phyloP scores from a whole-genome alignment of 2,888 invertebrate genomes.

The Macaria liturata region DNA sequence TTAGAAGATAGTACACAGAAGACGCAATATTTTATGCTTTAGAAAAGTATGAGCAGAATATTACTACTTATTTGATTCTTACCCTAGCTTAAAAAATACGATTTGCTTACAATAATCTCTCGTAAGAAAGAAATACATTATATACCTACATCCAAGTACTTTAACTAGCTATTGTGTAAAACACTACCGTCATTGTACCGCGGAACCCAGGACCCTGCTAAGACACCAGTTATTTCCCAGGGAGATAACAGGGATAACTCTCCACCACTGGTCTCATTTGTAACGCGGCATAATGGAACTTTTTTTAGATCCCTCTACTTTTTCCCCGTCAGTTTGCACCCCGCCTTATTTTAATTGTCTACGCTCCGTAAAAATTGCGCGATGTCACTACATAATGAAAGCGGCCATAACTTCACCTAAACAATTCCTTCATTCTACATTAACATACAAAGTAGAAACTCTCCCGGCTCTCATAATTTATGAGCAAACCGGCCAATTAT shows the following conservation, averaged over 20 bases:
- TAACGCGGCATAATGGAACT: constrained; percentile 71
- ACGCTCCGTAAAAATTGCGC: constrained; percentile 46
- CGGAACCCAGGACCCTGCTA: constrained; percentile 3
- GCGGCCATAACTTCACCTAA: constrained; percentile 30
- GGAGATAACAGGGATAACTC: constrained; percentile 62
- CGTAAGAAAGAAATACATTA: too few species aligned
- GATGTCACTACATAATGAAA: constrained; percentile 33
- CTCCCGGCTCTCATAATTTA: constrained; percentile 35
- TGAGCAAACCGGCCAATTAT: constrained; percentile 33
- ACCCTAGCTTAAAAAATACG: too few species aligned
- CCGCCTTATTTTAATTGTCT: constrained; percentile 71
- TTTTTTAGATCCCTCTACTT: constrained; percentile 72
- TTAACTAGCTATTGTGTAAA: too few species aligned
- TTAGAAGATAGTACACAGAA: too few species aligned
- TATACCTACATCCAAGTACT: too few species aligned
- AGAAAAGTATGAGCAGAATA: too few species aligned
- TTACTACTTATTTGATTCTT: too few species aligned
- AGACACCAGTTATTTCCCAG: constrained; percentile 51
- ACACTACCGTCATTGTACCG: too few species aligned
- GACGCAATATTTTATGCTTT: too few species aligned
- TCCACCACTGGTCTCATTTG: constrained; percentile 66
- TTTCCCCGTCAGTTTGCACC: constrained; percentile 67
- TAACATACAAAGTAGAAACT: constrained; percentile 38
- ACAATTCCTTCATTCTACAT: constrained; percentile 34
- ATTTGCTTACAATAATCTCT: too few species aligned